Evolutionary conservation across 2,888 invertebrate genomes (phyloP).

Genomic region (Sialis lutaria): DNA sequence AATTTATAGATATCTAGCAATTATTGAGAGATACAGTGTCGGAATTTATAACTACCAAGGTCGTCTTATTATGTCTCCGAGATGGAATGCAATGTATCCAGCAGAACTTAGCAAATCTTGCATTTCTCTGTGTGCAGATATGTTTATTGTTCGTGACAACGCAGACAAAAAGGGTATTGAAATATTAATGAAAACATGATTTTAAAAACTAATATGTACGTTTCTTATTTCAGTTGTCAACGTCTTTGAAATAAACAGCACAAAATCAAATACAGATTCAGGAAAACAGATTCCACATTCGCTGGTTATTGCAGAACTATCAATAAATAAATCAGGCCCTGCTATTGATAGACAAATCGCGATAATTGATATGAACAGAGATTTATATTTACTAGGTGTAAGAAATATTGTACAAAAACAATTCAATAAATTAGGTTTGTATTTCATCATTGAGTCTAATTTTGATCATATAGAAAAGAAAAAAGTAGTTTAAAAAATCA

Average conservation of each 20-base stretch:
- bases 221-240: conserved; percentile 45
- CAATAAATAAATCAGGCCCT: conserved; percentile 71
- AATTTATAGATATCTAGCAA: conserved; percentile 60
- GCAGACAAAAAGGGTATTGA: conserved; percentile 57
- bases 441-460: too few relatives aligned
- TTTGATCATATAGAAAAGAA: too few relatives aligned
- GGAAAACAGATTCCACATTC: conserved; percentile 58
- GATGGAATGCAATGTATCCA: conserved; percentile 68
- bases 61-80: conserved; percentile 64
- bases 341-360: conserved; percentile 67
- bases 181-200: not conserved
- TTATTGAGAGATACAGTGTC: conserved; percentile 70
- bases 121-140: conserved; percentile 72
- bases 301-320: conserved; percentile 62
- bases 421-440: conserved; percentile 54
- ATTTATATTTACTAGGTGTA: conserved; percentile 65
- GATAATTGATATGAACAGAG: conserved; percentile 74
- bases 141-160: conserved; percentile 72
- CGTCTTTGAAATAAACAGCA: conserved; percentile 65
- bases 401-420: conserved; percentile 40
- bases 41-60: conserved; percentile 91
- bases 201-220: not conserved
- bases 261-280: conserved; percentile 55
- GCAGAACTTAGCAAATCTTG: conserved; percentile 62
- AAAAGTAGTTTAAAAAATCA: too few relatives aligned